Percentiles rank a stretch among this genome's conserved stretches.
Evolutionary conservation across 2,113 vertebrate genomes (phyloP).

Genomic region (Apaloderma vittatum): DNA sequence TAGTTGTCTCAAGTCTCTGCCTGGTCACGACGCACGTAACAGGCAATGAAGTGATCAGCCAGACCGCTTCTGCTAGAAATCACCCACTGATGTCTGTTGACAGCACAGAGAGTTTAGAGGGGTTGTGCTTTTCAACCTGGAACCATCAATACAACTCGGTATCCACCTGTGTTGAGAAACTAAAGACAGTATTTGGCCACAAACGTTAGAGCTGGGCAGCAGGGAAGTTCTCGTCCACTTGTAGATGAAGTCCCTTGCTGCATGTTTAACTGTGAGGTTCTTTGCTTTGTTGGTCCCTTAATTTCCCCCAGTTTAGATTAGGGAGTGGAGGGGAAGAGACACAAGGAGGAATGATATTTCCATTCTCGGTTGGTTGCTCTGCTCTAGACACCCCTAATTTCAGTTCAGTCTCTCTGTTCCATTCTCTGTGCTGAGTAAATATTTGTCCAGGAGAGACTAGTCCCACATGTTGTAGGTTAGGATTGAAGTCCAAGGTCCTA

Average conservation of each 20-base stretch:
- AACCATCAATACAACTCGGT: neutral
- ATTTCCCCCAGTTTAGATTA: neutral
- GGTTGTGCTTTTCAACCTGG: neutral
- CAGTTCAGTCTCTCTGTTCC: neutral
- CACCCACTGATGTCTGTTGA: accelerated
- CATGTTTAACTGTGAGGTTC: neutral
- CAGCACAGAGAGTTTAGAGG: neutral
- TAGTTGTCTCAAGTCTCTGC: neutral
- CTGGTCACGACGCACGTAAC: neutral
- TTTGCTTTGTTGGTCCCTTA: neutral
- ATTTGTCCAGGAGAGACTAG: neutral
- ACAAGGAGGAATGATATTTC: neutral
- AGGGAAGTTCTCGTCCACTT: neutral
- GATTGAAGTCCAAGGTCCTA: neutral
- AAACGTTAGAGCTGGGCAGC: neutral
- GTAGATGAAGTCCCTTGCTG: neutral
- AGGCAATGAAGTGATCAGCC: neutral
- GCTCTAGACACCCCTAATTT: neutral
- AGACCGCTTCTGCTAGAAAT: neutral
- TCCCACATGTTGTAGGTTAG: neutral
- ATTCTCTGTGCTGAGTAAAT: neutral
- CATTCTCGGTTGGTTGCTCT: neutral
- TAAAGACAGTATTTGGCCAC: neutral
- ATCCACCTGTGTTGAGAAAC: neutral
- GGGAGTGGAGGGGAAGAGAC: neutral